phyloP scores from a whole-genome alignment of 2,797 vertebrate genomes.

The Rhyacichthys aspro region DNA sequence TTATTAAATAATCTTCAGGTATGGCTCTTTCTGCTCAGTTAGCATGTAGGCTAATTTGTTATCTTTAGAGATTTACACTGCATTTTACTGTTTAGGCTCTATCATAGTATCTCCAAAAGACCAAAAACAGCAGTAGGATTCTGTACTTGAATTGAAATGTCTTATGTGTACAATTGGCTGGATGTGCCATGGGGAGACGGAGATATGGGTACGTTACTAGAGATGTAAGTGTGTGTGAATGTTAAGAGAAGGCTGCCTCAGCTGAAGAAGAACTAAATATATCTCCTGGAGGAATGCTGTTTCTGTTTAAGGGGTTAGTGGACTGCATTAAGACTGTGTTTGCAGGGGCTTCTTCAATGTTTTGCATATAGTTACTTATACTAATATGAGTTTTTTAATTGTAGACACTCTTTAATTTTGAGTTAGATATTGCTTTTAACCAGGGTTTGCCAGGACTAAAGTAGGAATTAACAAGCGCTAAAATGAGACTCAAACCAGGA shows the following conservation, averaged over 20 bases:
- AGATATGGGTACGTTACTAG: slow-evolving; percentile 87
- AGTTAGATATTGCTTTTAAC: no score
- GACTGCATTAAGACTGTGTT: neutral
- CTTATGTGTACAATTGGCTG: slow-evolving; percentile 84
- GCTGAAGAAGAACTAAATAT: slow-evolving; percentile 31
- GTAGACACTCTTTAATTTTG: no score
- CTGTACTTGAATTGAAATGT: slow-evolving; percentile 72
- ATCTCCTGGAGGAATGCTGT: slow-evolving; percentile 1
- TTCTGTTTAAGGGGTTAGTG: neutral
- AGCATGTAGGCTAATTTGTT: no score
- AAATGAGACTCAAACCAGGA: no score
- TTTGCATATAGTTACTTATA: neutral
- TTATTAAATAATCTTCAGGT: no score
- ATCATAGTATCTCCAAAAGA: no score
- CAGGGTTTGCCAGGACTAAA: no score
- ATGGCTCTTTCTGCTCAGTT: no score
- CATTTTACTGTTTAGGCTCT: neutral
- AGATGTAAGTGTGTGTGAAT: slow-evolving; percentile 6
- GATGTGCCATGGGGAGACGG: slow-evolving; percentile 93
- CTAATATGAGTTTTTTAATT: no score
- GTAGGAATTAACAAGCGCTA: no score
- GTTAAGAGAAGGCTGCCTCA: slow-evolving; percentile 4
- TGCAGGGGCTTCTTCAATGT: neutral
- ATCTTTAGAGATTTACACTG: neutral
- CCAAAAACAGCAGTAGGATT: slow-evolving; percentile 9